Evolutionary conservation across 2,888 invertebrate species (phyloP).

Genomic region (Calameuta filiformis): DNA sequence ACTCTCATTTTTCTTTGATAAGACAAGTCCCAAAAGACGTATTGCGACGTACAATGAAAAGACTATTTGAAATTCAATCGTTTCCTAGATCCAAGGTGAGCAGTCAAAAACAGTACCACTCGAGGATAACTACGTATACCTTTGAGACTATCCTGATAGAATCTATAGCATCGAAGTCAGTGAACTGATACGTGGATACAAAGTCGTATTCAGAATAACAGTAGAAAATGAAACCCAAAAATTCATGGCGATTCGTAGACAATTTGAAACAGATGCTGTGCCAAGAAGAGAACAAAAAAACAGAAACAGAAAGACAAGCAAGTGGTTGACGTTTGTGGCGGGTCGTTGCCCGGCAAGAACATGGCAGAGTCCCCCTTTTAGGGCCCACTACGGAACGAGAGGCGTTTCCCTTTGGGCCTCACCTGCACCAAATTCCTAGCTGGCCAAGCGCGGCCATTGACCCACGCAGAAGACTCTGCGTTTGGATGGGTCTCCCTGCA

Average conservation of each 20-base stretch:
- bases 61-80: neutral
- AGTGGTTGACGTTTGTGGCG: conserved; percentile 13
- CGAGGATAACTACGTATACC: neutral
- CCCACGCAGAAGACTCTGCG: conserved; percentile 33
- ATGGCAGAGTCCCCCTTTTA: conserved; percentile 19
- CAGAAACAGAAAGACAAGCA: neutral
- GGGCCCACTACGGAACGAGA: conserved; percentile 23
- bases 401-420: conserved; percentile 35
- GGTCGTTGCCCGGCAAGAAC: conserved; percentile 49
- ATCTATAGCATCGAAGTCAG: neutral
- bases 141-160: neutral
- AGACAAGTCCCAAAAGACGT: neutral
- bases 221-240: neutral
- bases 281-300: neutral
- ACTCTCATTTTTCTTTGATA: neutral
- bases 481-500: conserved; percentile 25
- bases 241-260: neutral
- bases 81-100: neutral
- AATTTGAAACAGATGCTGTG: neutral
- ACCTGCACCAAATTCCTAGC: conserved; percentile 66
- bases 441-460: conserved; percentile 54
- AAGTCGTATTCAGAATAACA: neutral
- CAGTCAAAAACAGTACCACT: neutral
- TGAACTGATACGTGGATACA: neutral
- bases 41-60: neutral